Conservation (phyloP, 2,797 vertebrate genomes). For the Huso huso region DNA sequence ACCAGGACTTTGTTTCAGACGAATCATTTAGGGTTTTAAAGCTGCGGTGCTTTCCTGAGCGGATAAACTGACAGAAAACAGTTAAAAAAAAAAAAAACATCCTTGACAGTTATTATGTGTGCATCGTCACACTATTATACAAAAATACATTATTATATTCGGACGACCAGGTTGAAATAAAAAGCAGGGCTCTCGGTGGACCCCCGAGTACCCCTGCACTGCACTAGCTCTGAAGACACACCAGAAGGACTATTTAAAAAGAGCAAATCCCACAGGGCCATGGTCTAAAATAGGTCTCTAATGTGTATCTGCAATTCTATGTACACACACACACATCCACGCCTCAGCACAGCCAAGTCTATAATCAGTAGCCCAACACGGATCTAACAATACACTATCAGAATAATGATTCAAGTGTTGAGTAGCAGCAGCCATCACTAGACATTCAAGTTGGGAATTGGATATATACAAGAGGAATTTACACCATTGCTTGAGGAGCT, state of each 20-base stretch:
- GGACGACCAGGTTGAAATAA: too few species aligned
- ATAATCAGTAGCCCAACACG: conserved; percentile 62
- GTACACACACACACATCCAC: conserved; percentile 42
- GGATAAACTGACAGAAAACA: too few species aligned
- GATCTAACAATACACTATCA: conserved; percentile 41
- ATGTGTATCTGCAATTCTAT: conserved; percentile 56
- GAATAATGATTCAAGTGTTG: conserved; percentile 45
- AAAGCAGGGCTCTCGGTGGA: too few species aligned
- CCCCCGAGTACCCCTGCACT: too few species aligned
- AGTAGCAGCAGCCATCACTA: conserved; percentile 75
- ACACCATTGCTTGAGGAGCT: conserved; percentile 39
- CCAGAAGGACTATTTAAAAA: neutral
- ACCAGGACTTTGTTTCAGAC: too few species aligned
- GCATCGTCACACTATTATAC: too few species aligned
- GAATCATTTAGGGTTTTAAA: too few species aligned
- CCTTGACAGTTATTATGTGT: too few species aligned
- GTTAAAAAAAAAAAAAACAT: too few species aligned
- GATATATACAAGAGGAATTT: conserved; percentile 75
- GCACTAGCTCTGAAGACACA: too few species aligned
- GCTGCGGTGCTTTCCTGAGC: too few species aligned
- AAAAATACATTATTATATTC: too few species aligned
- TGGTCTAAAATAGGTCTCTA: conserved; percentile 32
- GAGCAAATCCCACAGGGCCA: conserved; percentile 31
- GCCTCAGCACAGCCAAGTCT: conserved; percentile 60
- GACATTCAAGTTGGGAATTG: conserved; percentile 73